Percentiles rank a stretch among this genome's conserved stretches.
These are phyloP conservation scores for Tokudaia muenninki DNA, from an alignment of 2,797 vertebrate genomes.

Conservation along the genomic window DNA sequence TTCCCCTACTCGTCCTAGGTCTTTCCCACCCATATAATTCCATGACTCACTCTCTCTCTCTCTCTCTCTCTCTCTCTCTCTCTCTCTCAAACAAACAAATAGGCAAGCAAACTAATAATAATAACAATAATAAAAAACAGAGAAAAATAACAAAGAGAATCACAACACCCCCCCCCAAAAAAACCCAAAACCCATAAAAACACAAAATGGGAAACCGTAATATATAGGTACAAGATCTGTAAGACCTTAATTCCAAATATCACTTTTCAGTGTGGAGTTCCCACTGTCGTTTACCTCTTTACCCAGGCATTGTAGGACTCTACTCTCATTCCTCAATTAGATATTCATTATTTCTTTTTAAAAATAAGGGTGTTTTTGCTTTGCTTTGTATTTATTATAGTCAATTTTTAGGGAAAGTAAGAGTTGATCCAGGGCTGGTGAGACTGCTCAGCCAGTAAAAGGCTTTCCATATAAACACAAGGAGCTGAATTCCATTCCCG, in stretches of 20 bases:
- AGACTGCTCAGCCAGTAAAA: neutral
- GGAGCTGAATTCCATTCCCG: neutral
- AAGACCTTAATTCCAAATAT: neutral
- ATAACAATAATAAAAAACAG: neutral
- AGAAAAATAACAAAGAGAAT: neutral
- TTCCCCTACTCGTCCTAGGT: neutral
- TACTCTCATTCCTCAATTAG: neutral
- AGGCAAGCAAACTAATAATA: neutral
- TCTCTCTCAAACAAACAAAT: neutral
- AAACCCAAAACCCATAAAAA: neutral
- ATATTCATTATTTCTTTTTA: neutral
- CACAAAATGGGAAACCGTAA: neutral
- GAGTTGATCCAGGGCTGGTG: neutral
- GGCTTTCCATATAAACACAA: neutral
- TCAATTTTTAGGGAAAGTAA: conserved; percentile 46
- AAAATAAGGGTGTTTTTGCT: neutral
- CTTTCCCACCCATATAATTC: neutral
- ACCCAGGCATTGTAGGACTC: neutral
- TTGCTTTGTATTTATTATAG: neutral
- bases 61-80: no score
- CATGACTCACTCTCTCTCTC: neutral
- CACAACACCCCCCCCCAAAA: neutral
- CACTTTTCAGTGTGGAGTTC: neutral
- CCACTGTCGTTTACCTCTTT: neutral
- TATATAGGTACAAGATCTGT: neutral